Base-by-base conservation (phyloP, 2,113 vertebrate species). In the Zosterops pallidus region DNA sequence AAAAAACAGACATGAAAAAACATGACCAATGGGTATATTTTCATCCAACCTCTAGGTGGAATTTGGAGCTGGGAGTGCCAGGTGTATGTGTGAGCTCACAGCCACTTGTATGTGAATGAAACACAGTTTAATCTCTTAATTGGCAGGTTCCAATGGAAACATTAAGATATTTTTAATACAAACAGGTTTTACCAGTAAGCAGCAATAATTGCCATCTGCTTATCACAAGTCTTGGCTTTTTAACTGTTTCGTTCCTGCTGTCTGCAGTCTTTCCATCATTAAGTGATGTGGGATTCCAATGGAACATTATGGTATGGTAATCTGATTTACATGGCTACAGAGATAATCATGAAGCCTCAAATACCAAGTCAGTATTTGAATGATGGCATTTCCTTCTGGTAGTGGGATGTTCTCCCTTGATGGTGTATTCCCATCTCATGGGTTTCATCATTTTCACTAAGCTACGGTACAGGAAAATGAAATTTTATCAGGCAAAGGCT, bases 111-210 rank as follows among this genome's bases (percentile, higher is more conserved):
- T 78, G 71, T 67, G 68, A 92, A 90, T 71, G 62, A 95, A 90
- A 86, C 59, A 57, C 55, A 92, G 68, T 93, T 96, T 94, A 90
- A 90, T 94, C 87, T 94, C 67, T 90, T 95, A 93, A 94, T 91
- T 96, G 62, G 82, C 84, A 90, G 19, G 47, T 91, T 96, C 72
- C 71, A 83, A 28, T 93, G 76, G 93, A 96, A 96, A 96, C 90
- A 93, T 57, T 63, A 79, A 93, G 93, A 90, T 95, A 94, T 93
- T 96, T 96, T 96, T 94, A 94, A 96, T 95, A 94, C 60, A 94
- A 96, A 94, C 92, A 96, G 92, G 79, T 94, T 97, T 95, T 86
- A 76, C 83, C 74, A 85, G 70, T 78, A 90, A 93, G 87, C 4
- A 0, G 60, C 68, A 86, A 86, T 92, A 96, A 94, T 83, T 95